Conservation (phyloP, 2,888 invertebrate species). For the Dorcus parallelipipedus region DNA sequence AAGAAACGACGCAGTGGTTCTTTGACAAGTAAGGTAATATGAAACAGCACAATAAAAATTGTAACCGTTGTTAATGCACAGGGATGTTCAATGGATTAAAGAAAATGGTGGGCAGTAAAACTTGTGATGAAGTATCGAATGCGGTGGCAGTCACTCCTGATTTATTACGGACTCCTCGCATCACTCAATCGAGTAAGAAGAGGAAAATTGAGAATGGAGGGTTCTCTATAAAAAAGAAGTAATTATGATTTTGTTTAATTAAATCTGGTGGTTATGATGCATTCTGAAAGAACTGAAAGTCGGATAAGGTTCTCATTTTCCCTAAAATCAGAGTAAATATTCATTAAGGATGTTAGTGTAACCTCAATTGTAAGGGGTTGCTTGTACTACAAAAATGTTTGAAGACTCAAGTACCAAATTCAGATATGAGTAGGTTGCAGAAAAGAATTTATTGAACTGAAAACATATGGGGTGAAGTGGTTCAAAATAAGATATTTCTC, state of each 20-base stretch:
- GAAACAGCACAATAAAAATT: not conserved
- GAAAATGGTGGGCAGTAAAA: constrained; percentile 69
- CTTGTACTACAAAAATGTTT: no score
- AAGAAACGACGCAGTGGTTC: constrained; percentile 79
- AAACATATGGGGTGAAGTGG: no score
- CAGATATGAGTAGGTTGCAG: no score
- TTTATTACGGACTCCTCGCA: constrained; percentile 54
- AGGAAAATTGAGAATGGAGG: constrained; percentile 61
- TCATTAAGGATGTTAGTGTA: no score
- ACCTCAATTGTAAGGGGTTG: no score
- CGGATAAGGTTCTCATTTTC: no score
- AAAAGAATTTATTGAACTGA: no score
- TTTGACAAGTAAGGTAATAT: constrained; percentile 64
- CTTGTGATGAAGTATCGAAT: constrained; percentile 50
- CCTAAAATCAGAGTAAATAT: no score
- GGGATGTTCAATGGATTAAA: constrained; percentile 75
- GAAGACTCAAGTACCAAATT: no score
- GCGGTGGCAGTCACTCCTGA: constrained; percentile 41
- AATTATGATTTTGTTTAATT: constrained; percentile 23
- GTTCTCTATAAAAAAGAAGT: constrained; percentile 69
- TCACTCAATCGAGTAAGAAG: constrained; percentile 63
- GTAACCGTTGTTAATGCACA: constrained; percentile 36
- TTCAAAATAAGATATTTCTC: no score
- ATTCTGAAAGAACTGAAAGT: no score
- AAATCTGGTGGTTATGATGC: no score